Conservation (phyloP, 2,888 invertebrate species). For the Atrina japonica region DNA sequence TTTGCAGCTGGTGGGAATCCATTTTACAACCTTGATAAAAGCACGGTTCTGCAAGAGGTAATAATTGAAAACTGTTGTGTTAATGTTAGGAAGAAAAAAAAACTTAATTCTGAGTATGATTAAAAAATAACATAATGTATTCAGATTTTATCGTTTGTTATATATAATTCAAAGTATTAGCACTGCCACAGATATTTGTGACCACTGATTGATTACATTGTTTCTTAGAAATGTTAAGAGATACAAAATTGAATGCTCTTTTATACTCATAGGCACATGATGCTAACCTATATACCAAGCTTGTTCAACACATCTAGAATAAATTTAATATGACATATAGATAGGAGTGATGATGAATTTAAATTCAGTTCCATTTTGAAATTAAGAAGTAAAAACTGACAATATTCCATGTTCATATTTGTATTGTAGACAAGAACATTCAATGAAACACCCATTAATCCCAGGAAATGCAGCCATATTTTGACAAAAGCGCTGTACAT, state of each 20-base stretch:
- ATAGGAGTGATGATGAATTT: too few relatives aligned
- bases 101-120: not conserved
- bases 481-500: conserved; percentile 97
- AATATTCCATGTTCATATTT: too few relatives aligned
- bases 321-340: too few relatives aligned
- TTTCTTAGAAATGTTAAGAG: not conserved
- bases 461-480: conserved; percentile 97
- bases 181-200: too few relatives aligned
- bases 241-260: not conserved
- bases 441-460: conserved; percentile 98
- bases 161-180: too few relatives aligned
- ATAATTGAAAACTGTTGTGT: not conserved
- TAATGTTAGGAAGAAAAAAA: not conserved
- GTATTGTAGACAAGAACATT: conserved; percentile 90
- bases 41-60: conserved; percentile 96
- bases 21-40: conserved; percentile 96
- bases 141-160: not conserved
- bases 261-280: too few relatives aligned
- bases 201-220: too few relatives aligned
- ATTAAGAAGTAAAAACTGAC: too few relatives aligned
- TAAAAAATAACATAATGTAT: not conserved
- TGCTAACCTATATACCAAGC: too few relatives aligned
- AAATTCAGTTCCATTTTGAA: too few relatives aligned
- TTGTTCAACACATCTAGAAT: too few relatives aligned
- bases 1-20: conserved; percentile 88